phyloP scores from a whole-genome alignment of 2,888 invertebrate genomes.

The Xanthia icteritia region DNA sequence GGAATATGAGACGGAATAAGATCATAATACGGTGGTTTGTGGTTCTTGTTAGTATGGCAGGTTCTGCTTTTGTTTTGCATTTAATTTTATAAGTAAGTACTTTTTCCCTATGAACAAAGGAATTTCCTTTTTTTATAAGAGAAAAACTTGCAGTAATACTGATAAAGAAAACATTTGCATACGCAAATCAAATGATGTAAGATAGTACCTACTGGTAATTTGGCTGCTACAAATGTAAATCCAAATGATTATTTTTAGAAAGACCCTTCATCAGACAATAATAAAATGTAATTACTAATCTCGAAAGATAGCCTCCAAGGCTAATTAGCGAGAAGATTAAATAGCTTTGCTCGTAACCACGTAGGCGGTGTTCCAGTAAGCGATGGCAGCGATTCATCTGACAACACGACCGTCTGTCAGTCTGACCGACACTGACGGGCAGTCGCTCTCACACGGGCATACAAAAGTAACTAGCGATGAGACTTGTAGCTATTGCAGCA shows the following conservation, averaged over 20 bases:
- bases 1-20: conserved; percentile 47
- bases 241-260: too few species aligned
- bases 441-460: conserved; percentile 21
- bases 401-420: conserved; percentile 29
- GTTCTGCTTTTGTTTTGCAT: background rate
- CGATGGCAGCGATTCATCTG: conserved; percentile 35
- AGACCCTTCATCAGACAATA: too few species aligned
- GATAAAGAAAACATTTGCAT: background rate
- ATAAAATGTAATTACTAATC: background rate
- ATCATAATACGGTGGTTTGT: conserved; percentile 29
- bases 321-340: conserved; percentile 13
- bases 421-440: conserved; percentile 16
- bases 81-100: too few species aligned
- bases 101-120: too few species aligned
- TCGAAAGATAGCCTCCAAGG: background rate
- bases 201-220: too few species aligned
- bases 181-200: background rate
- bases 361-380: conserved; percentile 10
- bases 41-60: conserved; percentile 4
- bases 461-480: conserved; percentile 2
- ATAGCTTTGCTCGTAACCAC: background rate
- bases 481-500: too few species aligned
- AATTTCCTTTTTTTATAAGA: too few species aligned
- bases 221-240: background rate
- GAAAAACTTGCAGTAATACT: background rate